Base-by-base conservation (phyloP, 2,888 invertebrate genomes). In the Macaria notata region DNA sequence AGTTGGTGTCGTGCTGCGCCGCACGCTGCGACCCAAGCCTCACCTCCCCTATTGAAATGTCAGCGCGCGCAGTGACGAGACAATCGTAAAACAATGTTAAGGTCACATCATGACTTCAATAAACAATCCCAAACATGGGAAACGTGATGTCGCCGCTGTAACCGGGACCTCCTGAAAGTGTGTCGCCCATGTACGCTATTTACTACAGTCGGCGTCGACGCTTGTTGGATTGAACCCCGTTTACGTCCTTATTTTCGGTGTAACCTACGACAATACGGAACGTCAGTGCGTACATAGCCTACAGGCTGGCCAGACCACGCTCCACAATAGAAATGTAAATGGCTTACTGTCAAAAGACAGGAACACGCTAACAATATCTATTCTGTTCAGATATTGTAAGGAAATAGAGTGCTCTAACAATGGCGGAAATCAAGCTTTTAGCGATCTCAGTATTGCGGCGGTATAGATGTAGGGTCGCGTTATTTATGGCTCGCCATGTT, bases 41-140 rank as follows among this genome's bases (percentile, higher is more conserved):
- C 87, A 89, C 89, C 90, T 87, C 81, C 81, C 78, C 90, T 84
- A 90, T 90, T 89, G 90, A 90, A 90, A 91, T 89, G 90, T 90
- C 89, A 88, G 84, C 84, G 81, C 76, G 81, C 81, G 79, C 84
- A 80, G 83, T 89, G 90, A 90, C 84, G 89, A 89, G 88, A 85
- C 89, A 89, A 90, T 91, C 88, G 87, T 87, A 88, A 86, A 88
- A 85, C 83, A 88, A 89, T 86, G 89, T 89, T 88, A 88, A 88
- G 90, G 89, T 89, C 89, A 86, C 83, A 89, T 86, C 89, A 89
- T 89, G 88, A 86, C 90, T 89, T 88, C 89, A 86, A 90, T 90
- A 90, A 90, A 89, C 87, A 83, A 89, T 86, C 81, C 83, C 72
- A 76, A 88, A 89, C 88, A 88, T 81, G 75, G 81, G 77, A 87